Conservation (phyloP, 2,797 vertebrate genomes). For the Acipenser transmontanus region DNA sequence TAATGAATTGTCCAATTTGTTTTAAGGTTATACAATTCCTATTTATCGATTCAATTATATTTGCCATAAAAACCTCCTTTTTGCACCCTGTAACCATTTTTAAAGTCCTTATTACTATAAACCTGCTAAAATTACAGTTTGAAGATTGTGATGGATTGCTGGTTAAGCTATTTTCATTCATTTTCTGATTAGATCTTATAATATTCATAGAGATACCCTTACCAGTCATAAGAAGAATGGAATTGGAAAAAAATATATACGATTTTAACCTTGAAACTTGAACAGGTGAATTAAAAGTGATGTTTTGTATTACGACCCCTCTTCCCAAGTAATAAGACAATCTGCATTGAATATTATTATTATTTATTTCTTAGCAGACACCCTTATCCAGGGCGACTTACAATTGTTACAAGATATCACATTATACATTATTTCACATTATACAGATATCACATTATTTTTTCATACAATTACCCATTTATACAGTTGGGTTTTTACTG, state of each 20-base stretch:
- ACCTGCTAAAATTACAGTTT: constrained; percentile 48
- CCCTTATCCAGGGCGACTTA: no score
- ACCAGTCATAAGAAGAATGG: constrained; percentile 34
- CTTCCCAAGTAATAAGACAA: no score
- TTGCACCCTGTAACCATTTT: constrained; percentile 50
- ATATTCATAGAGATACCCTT: constrained; percentile 48
- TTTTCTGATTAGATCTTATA: constrained; percentile 41
- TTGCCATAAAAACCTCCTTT: constrained; percentile 52
- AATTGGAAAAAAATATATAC: constrained; percentile 42
- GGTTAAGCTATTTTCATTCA: constrained; percentile 43
- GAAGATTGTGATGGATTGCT: constrained; percentile 47
- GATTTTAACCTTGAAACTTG: constrained; percentile 52
- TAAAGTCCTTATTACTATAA: constrained; percentile 49
- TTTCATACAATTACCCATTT: no score
- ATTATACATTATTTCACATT: no score
- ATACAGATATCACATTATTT: no score
- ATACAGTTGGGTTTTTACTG: no score
- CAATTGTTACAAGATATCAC: no score
- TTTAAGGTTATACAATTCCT: constrained; percentile 54
- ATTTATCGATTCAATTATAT: constrained; percentile 65
- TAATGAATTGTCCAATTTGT: constrained; percentile 59
- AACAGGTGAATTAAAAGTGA: constrained; percentile 10
- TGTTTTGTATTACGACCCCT: background rate
- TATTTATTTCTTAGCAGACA: no score
- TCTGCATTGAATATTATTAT: no score